These are phyloP conservation scores for Poeciliopsis occidentalis DNA, from an alignment of 2,113 vertebrate genomes.

Conservation along the genomic window DNA sequence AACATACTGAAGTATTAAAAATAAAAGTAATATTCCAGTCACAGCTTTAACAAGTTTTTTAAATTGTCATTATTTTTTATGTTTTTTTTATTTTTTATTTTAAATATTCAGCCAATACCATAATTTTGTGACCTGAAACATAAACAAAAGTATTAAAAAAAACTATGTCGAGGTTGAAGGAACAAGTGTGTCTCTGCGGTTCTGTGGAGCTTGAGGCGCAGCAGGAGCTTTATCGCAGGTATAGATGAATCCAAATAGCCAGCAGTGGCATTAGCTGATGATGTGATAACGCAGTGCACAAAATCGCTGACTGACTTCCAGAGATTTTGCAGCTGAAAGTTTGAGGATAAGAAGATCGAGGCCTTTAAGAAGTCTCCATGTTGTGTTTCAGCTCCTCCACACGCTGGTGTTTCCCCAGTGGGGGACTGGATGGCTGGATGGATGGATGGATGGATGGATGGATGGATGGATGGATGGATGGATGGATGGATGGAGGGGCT, in stretches of 20 bases:
- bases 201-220: neutral
- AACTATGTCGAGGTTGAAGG: neutral
- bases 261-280: neutral
- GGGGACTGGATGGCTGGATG: slow-evolving; percentile 9
- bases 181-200: neutral
- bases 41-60: too few relatives aligned
- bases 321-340: slow-evolving; percentile 29
- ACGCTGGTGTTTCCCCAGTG: slow-evolving; percentile 35
- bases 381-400: slow-evolving; percentile 49
- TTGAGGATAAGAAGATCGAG: slow-evolving; percentile 41
- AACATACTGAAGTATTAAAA: too few relatives aligned
- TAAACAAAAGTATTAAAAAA: neutral
- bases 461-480: too few relatives aligned
- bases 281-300: neutral
- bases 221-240: neutral
- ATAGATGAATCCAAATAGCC: neutral
- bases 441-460: too few relatives aligned
- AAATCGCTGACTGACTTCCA: slow-evolving; percentile 6
- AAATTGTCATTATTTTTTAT: neutral
- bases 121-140: neutral
- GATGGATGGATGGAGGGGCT: too few relatives aligned
- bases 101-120: neutral
- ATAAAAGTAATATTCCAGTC: too few relatives aligned
- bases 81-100: neutral
- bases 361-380: slow-evolving; percentile 31